A percentile compares a stretch with the other conserved stretches of the same genome.
phyloP scores from a whole-genome alignment of 2,113 vertebrate genomes.

The Amphilophus citrinellus region DNA sequence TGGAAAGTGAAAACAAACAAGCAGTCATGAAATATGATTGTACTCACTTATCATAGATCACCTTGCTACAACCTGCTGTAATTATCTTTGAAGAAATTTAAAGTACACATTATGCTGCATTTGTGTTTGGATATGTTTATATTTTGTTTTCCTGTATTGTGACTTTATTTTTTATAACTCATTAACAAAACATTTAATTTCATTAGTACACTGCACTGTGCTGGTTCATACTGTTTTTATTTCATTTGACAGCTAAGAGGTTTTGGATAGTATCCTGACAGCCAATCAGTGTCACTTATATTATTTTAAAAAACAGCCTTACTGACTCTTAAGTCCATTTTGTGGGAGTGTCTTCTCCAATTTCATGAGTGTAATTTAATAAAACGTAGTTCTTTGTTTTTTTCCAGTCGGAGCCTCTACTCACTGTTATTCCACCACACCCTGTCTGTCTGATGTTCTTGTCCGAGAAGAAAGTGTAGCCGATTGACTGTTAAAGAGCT shows the following conservation, averaged over 20 bases:
- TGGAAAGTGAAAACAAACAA: not conserved
- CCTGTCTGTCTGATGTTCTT: constrained; percentile 19
- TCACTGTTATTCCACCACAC: constrained; percentile 18
- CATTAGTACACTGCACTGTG: constrained; percentile 13
- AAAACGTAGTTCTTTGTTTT: constrained; percentile 29
- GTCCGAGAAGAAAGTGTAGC: not conserved
- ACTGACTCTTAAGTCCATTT: constrained; percentile 35
- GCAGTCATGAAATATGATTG: not conserved
- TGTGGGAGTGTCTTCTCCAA: constrained; percentile 17
- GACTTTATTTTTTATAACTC: not conserved
- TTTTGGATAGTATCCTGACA: constrained; percentile 22
- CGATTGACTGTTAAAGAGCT: not conserved
- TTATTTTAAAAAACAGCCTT: constrained; percentile 20
- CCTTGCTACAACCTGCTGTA: not conserved
- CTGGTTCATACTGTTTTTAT: constrained; percentile 31
- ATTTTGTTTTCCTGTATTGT: not conserved
- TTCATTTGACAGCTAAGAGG: constrained; percentile 37
- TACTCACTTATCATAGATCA: not conserved
- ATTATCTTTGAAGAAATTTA: constrained; percentile 1
- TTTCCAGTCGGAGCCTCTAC: not conserved
- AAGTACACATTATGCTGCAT: not conserved
- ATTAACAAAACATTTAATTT: not conserved
- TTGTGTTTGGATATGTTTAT: not conserved
- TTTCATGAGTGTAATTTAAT: constrained; percentile 44
- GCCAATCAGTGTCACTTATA: constrained; percentile 44